A percentile compares a stretch with the other conserved stretches of the same genome.
phyloP scores from a whole-genome alignment of 2,113 vertebrate genomes.

The Tiliqua scincoides region DNA sequence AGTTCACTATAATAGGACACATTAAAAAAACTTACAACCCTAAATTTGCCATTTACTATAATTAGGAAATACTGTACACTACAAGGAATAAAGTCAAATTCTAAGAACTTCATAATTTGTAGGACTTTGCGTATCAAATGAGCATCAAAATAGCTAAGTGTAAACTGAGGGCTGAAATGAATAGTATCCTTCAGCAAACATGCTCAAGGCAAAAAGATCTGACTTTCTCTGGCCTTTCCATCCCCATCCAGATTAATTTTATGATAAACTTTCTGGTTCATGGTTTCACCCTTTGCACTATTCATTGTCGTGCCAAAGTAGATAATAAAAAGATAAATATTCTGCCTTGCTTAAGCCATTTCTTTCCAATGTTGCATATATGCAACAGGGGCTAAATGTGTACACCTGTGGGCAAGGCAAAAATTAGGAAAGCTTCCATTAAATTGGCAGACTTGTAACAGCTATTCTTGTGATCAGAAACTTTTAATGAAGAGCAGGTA shows the following conservation, averaged over 20 bases:
- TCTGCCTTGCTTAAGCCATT: too few species aligned
- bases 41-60: too few species aligned
- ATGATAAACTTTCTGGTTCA: neutral
- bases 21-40: too few species aligned
- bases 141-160: neutral
- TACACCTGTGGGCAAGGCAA: too few species aligned
- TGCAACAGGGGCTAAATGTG: too few species aligned
- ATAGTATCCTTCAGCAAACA: neutral
- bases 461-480: neutral
- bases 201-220: neutral
- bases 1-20: too few species aligned
- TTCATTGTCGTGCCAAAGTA: neutral
- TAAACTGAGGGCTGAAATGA: neutral
- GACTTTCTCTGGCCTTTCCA: neutral
- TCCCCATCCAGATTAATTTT: neutral
- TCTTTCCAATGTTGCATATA: too few species aligned
- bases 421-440: too few species aligned
- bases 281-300: neutral
- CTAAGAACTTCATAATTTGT: too few species aligned
- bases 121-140: too few species aligned
- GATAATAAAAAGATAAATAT: neutral
- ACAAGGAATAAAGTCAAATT: too few species aligned
- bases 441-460: neutral
- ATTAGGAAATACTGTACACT: too few species aligned
- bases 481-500: neutral